Percentiles rank a stretch among this genome's conserved stretches.
Evolutionary conservation across 1,140 invertebrate genomes (phyloP).

Genomic region (Bombyx mandarina): DNA sequence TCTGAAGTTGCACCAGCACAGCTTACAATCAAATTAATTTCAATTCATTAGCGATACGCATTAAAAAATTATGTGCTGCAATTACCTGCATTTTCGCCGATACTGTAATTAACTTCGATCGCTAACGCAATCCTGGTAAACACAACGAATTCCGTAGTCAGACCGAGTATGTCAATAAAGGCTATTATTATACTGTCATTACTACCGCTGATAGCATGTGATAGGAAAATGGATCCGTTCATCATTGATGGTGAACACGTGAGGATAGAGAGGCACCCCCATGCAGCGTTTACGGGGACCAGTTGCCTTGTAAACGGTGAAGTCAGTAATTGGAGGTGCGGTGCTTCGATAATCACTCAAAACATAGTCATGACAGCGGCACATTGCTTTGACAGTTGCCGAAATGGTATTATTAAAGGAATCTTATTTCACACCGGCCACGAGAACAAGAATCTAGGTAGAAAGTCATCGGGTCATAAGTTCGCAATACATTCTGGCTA

Average conservation of each 20-base stretch:
- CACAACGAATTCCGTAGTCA: too few relatives aligned
- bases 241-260: constrained; percentile 1
- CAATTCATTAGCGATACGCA: too few relatives aligned
- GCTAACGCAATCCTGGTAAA: too few relatives aligned
- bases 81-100: not conserved
- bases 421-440: not conserved
- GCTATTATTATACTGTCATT: too few relatives aligned
- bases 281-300: constrained; percentile 2
- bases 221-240: constrained; percentile 4
- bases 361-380: constrained; percentile 15
- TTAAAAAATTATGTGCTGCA: not conserved
- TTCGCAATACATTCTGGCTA: constrained; percentile 6
- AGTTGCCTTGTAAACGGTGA: not conserved
- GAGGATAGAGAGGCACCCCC: not conserved
- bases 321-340: constrained; percentile 6
- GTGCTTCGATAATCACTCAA: constrained; percentile 18
- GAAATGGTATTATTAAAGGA: too few relatives aligned
- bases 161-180: too few relatives aligned
- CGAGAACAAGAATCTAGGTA: not conserved
- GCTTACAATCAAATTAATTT: too few relatives aligned
- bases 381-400: constrained; percentile 12
- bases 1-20: too few relatives aligned
- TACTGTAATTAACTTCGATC: too few relatives aligned
- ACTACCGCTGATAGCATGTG: too few relatives aligned
- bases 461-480: not conserved